phyloP scores from a whole-genome alignment of 2,888 invertebrate species.

The Hartigia nigra region DNA sequence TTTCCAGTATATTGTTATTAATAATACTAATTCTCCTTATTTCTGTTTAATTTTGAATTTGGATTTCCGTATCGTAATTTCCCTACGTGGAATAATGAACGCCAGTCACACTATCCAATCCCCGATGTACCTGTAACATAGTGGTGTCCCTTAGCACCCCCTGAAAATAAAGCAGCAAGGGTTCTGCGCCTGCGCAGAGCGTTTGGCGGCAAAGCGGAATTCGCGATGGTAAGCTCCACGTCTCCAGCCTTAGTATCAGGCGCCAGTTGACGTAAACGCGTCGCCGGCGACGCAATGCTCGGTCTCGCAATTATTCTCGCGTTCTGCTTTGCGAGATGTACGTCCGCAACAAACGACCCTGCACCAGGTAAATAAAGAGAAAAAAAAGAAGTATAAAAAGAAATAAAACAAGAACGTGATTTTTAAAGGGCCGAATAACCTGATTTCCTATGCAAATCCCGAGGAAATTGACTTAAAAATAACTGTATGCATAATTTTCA shows the following conservation, averaged over 20 bases:
- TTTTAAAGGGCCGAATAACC: neutral
- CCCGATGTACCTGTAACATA: neutral
- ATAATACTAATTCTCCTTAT: neutral
- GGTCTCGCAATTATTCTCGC: conserved; percentile 52
- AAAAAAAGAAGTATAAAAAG: no score
- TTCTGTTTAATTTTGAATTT: neutral
- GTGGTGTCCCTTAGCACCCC: no score
- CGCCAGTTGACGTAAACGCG: conserved; percentile 62
- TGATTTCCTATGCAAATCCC: no score
- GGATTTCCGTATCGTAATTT: neutral
- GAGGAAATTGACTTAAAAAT: no score
- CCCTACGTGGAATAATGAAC: neutral
- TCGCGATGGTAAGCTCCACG: conserved; percentile 26
- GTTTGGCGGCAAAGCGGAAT: conserved; percentile 54
- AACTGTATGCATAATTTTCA: no score
- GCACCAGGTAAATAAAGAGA: conserved; percentile 52
- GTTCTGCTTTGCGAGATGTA: conserved; percentile 57
- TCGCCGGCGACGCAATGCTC: conserved; percentile 58
- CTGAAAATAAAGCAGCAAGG: neutral
- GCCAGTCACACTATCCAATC: neutral
- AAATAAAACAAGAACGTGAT: neutral
- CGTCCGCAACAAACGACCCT: conserved; percentile 59
- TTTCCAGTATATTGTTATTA: neutral
- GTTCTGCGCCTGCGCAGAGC: conserved; percentile 38
- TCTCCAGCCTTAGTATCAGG: conserved; percentile 31